Evolutionary conservation across 2,888 invertebrate genomes (phyloP).

Genomic region (Thereva nobilitata): DNA sequence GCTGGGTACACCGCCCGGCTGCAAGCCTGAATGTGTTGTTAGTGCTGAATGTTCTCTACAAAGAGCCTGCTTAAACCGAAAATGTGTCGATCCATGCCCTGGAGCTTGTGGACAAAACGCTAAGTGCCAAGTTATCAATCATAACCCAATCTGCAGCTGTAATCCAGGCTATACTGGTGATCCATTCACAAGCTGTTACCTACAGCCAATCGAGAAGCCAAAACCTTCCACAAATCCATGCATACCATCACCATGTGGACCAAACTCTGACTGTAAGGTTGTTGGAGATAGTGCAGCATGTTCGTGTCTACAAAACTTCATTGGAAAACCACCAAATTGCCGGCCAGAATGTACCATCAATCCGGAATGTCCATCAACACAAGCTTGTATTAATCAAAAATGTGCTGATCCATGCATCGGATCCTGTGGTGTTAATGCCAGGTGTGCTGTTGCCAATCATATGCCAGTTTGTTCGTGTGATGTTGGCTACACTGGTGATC

Average conservation of each 20-base stretch:
- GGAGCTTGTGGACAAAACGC: slow-evolving; percentile 79
- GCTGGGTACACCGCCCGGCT: slow-evolving; percentile 73
- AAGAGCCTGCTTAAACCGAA: slow-evolving; percentile 73
- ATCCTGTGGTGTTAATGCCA: slow-evolving; percentile 65
- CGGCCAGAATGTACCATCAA: slow-evolving; percentile 69
- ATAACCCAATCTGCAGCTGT: slow-evolving; percentile 80
- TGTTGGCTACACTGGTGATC: slow-evolving; percentile 78
- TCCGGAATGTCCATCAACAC: slow-evolving; percentile 67
- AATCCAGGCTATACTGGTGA: slow-evolving; percentile 72
- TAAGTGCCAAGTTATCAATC: slow-evolving; percentile 78
- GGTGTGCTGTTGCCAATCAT: slow-evolving; percentile 69
- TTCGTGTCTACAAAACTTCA: slow-evolving; percentile 63
- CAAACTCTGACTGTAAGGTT: slow-evolving; percentile 65
- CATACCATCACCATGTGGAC: slow-evolving; percentile 67
- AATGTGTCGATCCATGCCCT: slow-evolving; percentile 76
- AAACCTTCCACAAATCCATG: slow-evolving; percentile 63
- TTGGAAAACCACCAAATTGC: slow-evolving; percentile 70
- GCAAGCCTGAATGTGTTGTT: slow-evolving; percentile 78
- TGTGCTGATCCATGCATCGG: slow-evolving; percentile 69
- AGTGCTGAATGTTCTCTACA: slow-evolving; percentile 75
- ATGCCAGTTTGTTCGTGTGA: slow-evolving; percentile 77
- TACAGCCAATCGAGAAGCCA: slow-evolving; percentile 52
- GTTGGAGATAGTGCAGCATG: slow-evolving; percentile 64
- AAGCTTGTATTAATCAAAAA: slow-evolving; percentile 67
- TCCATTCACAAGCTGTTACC: slow-evolving; percentile 70